Evolutionary conservation across 2,888 invertebrate species (phyloP).

Genomic region (Pollenia angustigena): DNA sequence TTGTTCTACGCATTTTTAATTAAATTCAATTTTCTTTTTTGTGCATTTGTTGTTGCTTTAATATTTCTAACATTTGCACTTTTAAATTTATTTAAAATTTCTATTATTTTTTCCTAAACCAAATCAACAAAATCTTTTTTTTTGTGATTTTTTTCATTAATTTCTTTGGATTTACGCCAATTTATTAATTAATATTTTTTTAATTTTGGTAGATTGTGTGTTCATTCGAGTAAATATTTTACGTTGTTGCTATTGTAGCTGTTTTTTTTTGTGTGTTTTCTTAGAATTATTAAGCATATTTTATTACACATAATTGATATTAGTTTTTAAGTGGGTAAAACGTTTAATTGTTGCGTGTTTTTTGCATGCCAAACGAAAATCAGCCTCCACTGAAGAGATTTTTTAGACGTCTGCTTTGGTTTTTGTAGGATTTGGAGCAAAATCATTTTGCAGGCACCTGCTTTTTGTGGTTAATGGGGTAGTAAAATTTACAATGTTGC

Average conservation of each 20-base stretch:
- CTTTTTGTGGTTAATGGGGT: slow-evolving; percentile 58
- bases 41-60: slow-evolving; percentile 42
- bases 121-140: slow-evolving; percentile 1
- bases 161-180: slow-evolving; percentile 72
- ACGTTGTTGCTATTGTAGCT: slow-evolving; percentile 34
- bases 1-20: slow-evolving; percentile 43
- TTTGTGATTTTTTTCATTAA: slow-evolving; percentile 41
- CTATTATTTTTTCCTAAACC: slow-evolving; percentile 37
- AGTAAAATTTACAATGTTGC: slow-evolving; percentile 61
- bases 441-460: slow-evolving; percentile 68
- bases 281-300: slow-evolving; percentile 71
- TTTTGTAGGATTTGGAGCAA: slow-evolving; percentile 56
- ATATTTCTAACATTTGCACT: slow-evolving; percentile 59
- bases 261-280: slow-evolving; percentile 27
- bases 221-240: background rate
- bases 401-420: background rate
- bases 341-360: slow-evolving; percentile 68
- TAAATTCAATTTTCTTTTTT: slow-evolving; percentile 45
- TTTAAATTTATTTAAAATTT: slow-evolving; percentile 51
- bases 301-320: slow-evolving; percentile 74
- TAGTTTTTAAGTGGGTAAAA: slow-evolving; percentile 72
- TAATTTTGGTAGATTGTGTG: background rate
- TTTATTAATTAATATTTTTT: slow-evolving; percentile 72
- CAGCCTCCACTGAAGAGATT: slow-evolving; percentile 12
- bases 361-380: slow-evolving; percentile 1